Base-by-base conservation (phyloP, 2,797 vertebrate genomes). In the Chaenodraco wilsoni region DNA sequence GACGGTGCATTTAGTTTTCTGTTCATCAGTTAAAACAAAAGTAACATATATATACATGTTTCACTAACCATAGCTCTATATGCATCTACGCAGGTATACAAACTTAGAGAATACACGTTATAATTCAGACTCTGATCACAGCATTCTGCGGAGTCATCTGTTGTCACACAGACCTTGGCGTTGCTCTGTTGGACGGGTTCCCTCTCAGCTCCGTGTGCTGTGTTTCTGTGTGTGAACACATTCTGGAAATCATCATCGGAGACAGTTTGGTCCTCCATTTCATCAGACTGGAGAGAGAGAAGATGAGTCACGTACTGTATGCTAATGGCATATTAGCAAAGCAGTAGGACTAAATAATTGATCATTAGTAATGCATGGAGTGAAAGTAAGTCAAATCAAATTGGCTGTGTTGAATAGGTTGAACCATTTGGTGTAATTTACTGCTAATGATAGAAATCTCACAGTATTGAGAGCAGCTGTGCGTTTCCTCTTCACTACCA, bases 221-320 rank as follows among this genome's bases (percentile, higher is more conserved):
- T 17, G 31, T 72, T 40, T 79, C 71, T 83, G 59, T 12, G 64
- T 3, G 15, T 4, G 40, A 82, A 59, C 15, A 69, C 68, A 2
- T 78, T 79, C 85, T 93, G 85, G 81, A 95, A 95, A 77, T 95
- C 94, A 4, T 94, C 90, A 21, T 93, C 94, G 19, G 92, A 93
- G 48, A 51, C 49, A 1, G 54, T 71, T 51, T 79, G 84, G 1
- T 1, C 84, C n/a, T 84, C 90, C 0, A 69, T 85, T 59, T 93
- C 91, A 50, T 88, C 85, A 1, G 92, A 84, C 94, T 95, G 85
- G 31, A 81, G 52, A 66, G 7, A 70, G 62, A 62, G 63, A 6
- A 63, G n/a, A 55, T 56, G 10, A 72, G n/a, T 54, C 2, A 46
- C 27, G 41, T 11, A 57, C 9, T 31, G 37, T 3, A 23, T 4